Evolutionary conservation across 2,113 vertebrate genomes (phyloP).

Genomic region (Plecturocebus donacophilus): DNA sequence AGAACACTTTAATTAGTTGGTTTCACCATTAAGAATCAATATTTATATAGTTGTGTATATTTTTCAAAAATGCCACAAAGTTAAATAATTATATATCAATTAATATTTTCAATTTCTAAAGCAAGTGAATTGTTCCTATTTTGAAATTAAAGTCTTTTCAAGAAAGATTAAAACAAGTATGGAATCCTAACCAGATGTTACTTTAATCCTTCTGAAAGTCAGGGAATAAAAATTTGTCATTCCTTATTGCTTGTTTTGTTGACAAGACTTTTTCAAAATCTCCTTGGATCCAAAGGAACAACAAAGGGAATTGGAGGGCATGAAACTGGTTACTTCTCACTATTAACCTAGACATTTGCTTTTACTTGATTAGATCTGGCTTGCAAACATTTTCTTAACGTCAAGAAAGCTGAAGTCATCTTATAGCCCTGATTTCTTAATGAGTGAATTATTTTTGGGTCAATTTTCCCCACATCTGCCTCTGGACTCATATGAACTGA

Average conservation of each 20-base stretch:
- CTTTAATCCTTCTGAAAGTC: constrained; percentile 53
- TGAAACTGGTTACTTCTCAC: neutral
- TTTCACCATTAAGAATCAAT: constrained; percentile 79
- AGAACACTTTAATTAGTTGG: constrained; percentile 82
- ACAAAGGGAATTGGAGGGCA: neutral
- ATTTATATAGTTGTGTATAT: constrained; percentile 75
- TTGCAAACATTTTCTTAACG: neutral
- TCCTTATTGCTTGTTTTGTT: neutral
- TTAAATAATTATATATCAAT: constrained; percentile 74
- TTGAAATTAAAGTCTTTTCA: constrained; percentile 72
- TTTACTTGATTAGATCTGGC: neutral
- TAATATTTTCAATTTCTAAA: constrained; percentile 71
- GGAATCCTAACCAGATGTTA: constrained; percentile 52
- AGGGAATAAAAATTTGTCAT: neutral
- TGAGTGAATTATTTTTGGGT: constrained; percentile 4
- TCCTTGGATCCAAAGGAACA: constrained; percentile 8
- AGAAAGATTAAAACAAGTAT: constrained; percentile 65
- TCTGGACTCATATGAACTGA: neutral
- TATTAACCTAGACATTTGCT: neutral
- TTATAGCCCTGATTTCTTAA: neutral
- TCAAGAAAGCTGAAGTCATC: neutral
- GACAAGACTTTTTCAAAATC: constrained; percentile 32
- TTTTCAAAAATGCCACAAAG: constrained; percentile 79
- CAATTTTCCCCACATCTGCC: neutral
- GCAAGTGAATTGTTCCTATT: constrained; percentile 73